A percentile compares a stretch with the other conserved stretches of the same genome.
Evolutionary conservation across 2,113 vertebrate species (phyloP).

Genomic region (Myiozetetes cayanensis): DNA sequence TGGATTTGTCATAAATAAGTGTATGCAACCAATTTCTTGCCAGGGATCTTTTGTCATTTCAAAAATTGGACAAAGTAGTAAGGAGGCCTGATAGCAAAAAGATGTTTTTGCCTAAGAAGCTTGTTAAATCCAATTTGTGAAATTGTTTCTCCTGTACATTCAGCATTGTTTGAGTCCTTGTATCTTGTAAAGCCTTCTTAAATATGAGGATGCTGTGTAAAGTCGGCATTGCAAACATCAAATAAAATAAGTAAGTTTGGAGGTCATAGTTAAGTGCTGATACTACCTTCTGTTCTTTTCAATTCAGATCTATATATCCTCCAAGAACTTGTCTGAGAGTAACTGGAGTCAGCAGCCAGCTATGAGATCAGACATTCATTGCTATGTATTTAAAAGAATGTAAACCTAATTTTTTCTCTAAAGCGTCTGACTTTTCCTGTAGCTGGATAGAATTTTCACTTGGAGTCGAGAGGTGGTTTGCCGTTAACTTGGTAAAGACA

Average conservation of each 20-base stretch:
- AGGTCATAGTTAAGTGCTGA: not conserved
- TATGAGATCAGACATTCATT: rapidly evolving
- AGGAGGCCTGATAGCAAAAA: not conserved
- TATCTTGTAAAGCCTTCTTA: not conserved
- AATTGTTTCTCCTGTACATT: not conserved
- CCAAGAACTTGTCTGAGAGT: not conserved
- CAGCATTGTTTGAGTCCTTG: not conserved
- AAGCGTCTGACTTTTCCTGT: not conserved
- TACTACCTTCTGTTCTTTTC: not conserved
- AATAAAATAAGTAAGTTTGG: not conserved
- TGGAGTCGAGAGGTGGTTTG: not conserved
- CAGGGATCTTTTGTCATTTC: not conserved
- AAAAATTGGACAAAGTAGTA: not conserved
- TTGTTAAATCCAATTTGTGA: not conserved
- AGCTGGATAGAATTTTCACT: not conserved
- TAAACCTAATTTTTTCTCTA: not conserved
- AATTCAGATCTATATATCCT: not conserved
- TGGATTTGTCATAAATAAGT: not conserved
- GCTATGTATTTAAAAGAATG: not conserved
- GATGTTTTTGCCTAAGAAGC: not conserved
- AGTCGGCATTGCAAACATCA: not conserved
- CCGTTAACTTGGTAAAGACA: not conserved
- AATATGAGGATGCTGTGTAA: not conserved
- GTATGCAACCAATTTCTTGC: not conserved
- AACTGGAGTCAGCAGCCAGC: not conserved